Evolutionary conservation across 2,113 vertebrate species (phyloP), one percentile per base, ranked within the genome.

Genomic region (Hiodon tergisus): DNA sequence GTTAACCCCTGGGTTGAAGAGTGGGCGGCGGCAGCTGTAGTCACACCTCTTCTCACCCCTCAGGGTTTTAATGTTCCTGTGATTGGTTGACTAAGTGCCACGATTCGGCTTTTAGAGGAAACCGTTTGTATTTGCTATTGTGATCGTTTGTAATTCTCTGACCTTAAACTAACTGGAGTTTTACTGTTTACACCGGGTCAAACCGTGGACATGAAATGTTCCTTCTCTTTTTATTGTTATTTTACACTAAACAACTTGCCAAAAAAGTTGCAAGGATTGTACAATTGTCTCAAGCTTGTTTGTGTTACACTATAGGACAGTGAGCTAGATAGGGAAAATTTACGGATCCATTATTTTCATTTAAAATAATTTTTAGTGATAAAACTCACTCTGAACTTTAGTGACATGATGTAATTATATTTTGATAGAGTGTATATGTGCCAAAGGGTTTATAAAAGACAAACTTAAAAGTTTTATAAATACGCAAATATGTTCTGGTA

Each of bases 361-460:
- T 48, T 57, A 17, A 75, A 46, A 75, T 75, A 54, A 57, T 61
- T 67, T 68, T 68, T 68, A 6, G 7, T 6, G 53, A 51, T 47
- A 67, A 57, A 59, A 48, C 57, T 67, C 54, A 68, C 53, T 67
- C 51, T 54, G 55, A 54, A 57, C 52, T 66, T 74, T 67, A 31
- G 61, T 74, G 72, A 74, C 31, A 67, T 13, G 62, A 74, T 66
- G 62, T 74, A 47, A 55, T 65, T 65, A 66, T 73, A 66, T 74
- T 74, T 75, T 75, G 54, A 67, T 50, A 67, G 70, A 69, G 72
- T 68, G 60, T 73, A 67, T 78, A 66, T 77, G 92, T 94, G 93
- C 93, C 93, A 93, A 93, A 94, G 91, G 90, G 89, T 92, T 94
- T 94, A 74, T 92, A 92, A 93, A 92, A 90, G 87, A 87, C 80